Base-by-base conservation (phyloP, 2,888 invertebrate species). In the Bibio marci region DNA sequence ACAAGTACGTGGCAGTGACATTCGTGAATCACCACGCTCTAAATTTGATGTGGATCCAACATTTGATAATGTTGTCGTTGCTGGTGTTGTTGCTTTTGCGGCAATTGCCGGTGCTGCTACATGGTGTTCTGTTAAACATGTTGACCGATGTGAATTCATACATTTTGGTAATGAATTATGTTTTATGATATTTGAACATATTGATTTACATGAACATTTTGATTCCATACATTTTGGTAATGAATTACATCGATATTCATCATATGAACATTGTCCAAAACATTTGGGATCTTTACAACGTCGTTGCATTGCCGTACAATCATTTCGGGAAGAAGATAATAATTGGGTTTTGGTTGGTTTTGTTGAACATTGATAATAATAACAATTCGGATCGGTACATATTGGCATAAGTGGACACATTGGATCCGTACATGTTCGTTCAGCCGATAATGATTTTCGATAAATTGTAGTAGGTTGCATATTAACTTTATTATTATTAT, bases 161-260 rank as follows among this genome's bases (percentile, higher is more conserved):
- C 62, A 62, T 50, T 61, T 56, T 49, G 62, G 62, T 59, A 62
- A 59, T 58, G 62, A 62, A 51, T 62, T 62, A 52, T 62, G 62
- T 50, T 62, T 62, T 47, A 59, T 56, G 47, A 58, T 56, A 42
- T 60, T 60, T 44, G 56, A 34, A 35, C 41, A 38, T 4, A 13
- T 27, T 10, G 39, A 12, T 13, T 26, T 34, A 22, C 38, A 38
- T 11, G 39, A 18, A 50, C 62, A 62, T 50, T 61, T 61, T 38
- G 58, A 54, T 51, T 61, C 60, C 50, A 55, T 58, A 48, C 62
- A 62, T 35, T 53, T 49, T 35, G 59, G 50, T 39, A 51, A 45
- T 25, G 62, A 61, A 10, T 56, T 56, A 41, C 58, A 58, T 17
- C 59, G 53, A 41, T 58, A 59, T 44, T 59, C 58, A n/a, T n/a